A percentile compares a stretch with the other conserved stretches of the same genome.
These are phyloP conservation scores for Oligia fasciuncula DNA, from an alignment of 2,888 invertebrate genomes.

Conservation along the genomic window DNA sequence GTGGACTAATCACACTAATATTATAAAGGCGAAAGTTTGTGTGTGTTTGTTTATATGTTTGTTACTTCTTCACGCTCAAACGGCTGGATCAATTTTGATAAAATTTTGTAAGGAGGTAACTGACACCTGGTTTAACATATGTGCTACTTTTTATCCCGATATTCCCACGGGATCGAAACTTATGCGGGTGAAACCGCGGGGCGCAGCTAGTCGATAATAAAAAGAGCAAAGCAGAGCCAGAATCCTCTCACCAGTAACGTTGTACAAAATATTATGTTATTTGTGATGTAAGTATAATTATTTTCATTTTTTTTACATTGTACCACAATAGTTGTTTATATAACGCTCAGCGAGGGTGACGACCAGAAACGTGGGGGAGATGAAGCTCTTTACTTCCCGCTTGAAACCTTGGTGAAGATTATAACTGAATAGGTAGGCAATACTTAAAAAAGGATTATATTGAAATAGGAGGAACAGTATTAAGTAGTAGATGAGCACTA, in stretches of 20 bases:
- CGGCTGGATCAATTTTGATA: too few relatives aligned
- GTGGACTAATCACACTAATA: too few relatives aligned
- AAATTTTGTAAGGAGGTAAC: too few relatives aligned
- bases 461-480: too few relatives aligned
- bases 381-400: background rate
- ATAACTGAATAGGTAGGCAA: background rate
- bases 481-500: too few relatives aligned
- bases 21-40: too few relatives aligned
- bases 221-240: too few relatives aligned
- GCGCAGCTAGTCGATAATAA: slow-evolving; percentile 15
- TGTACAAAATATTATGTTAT: background rate
- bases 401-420: slow-evolving; percentile 6
- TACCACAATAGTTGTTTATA: slow-evolving; percentile 39
- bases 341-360: slow-evolving; percentile 38
- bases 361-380: slow-evolving; percentile 46
- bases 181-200: too few relatives aligned
- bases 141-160: too few relatives aligned
- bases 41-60: background rate
- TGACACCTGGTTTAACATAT: too few relatives aligned
- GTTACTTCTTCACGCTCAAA: too few relatives aligned
- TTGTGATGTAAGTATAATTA: slow-evolving; percentile 15
- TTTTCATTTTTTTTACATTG: slow-evolving; percentile 45
- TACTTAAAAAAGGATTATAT: background rate
- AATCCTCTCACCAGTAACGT: background rate
- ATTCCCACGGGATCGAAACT: too few relatives aligned